Evolutionary conservation across 2,888 invertebrate species (phyloP).

Genomic region (Agrilus cyanescens): DNA sequence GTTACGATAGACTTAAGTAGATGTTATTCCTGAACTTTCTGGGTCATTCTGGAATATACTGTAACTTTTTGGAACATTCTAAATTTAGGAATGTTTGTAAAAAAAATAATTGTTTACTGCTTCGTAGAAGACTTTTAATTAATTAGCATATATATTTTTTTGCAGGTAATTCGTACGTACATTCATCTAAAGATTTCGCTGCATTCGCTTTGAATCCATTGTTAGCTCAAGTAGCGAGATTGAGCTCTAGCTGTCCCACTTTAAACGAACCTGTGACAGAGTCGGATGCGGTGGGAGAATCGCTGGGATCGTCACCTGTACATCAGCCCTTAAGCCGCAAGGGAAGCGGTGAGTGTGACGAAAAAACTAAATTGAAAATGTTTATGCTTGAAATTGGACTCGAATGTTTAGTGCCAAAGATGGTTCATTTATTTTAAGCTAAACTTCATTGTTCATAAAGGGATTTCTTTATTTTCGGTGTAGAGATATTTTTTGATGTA

Average conservation of each 20-base stretch:
- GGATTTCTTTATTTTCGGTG: neutral
- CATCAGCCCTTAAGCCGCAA: constrained; percentile 46
- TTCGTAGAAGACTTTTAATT: neutral
- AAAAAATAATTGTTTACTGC: too few species aligned
- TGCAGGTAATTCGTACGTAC: constrained; percentile 15
- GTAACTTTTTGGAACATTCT: too few species aligned
- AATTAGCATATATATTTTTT: constrained; percentile 3
- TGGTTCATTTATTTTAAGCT: too few species aligned
- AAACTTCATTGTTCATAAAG: too few species aligned
- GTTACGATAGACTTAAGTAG: too few species aligned
- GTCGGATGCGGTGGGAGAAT: constrained; percentile 35
- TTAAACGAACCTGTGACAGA: constrained; percentile 42
- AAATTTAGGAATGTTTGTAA: too few species aligned
- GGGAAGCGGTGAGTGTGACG: constrained; percentile 42
- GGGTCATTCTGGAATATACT: too few species aligned
- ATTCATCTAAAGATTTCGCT: constrained; percentile 27
- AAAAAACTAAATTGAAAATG: neutral
- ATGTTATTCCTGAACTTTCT: too few species aligned
- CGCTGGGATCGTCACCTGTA: constrained; percentile 34
- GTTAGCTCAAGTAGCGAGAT: constrained; percentile 37
- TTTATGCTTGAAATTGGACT: neutral
- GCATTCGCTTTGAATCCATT: constrained; percentile 32
- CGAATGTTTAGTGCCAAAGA: too few species aligned
- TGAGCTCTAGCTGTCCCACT: constrained; percentile 66
- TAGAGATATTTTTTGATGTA: too few species aligned